Evolutionary conservation across 2,113 vertebrate species (phyloP).

Genomic region (Dasyurus viverrinus): DNA sequence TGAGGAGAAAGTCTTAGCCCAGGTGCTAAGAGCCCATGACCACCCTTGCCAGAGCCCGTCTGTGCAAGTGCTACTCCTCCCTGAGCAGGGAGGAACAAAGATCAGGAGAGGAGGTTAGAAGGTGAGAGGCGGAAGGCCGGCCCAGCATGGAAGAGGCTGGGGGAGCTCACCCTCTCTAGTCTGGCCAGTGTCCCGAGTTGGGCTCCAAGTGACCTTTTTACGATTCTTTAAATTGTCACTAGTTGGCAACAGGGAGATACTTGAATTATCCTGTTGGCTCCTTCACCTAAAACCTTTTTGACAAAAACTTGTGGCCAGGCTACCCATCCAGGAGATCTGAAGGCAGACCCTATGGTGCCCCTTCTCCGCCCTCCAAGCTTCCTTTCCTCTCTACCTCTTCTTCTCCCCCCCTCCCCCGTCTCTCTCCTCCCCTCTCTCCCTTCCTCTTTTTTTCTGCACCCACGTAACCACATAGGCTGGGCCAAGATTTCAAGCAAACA

Average conservation of each 20-base stretch:
- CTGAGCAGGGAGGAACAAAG: background rate
- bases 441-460: background rate
- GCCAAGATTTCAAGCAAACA: background rate
- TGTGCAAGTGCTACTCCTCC: too few relatives aligned
- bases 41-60: background rate
- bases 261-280: background rate
- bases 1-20: background rate
- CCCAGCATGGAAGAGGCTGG: background rate
- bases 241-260: background rate
- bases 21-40: background rate
- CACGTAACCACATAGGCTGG: background rate
- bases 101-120: background rate
- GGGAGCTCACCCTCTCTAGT: background rate
- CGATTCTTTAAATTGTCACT: background rate
- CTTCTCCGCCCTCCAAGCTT: background rate
- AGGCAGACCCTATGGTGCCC: background rate
- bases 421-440: background rate
- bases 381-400: background rate
- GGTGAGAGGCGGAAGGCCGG: background rate
- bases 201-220: background rate
- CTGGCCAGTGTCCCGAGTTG: background rate
- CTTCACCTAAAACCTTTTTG: background rate
- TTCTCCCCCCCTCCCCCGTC: background rate
- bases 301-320: background rate
- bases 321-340: background rate